Base-by-base conservation (phyloP, 2,888 invertebrate genomes). In the Hypomecis atomaria region DNA sequence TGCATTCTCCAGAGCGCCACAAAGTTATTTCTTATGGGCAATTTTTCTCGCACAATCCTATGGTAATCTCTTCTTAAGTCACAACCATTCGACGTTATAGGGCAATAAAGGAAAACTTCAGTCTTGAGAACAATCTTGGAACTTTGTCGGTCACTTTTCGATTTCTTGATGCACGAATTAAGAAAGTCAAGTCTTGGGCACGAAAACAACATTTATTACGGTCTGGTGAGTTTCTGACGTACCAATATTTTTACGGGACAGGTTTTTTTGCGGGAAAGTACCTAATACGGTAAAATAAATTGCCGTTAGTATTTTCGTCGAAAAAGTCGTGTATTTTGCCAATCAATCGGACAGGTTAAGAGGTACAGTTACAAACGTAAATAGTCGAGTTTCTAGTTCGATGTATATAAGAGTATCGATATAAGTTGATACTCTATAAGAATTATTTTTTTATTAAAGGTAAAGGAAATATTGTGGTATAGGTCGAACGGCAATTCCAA, bases 91-190 rank as follows among this genome's bases (percentile, higher is more conserved):
- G 63, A 75, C 80, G 80, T 84, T 81, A 84, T 76, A 80, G 62
- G 71, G 78, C 77, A 78, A 86, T 88, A 87, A 87, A 84, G 69
- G 69, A 66, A 78, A 88, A 87, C 78, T 84, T 87, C 73, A 71
- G 45, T 40, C 45, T 59, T 50, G 60, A 62, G 36, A 70, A 66
- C 71, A 66, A 54, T 63, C 48, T 59, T 45, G 23, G 37, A 64
- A 64, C 54, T 59, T 64, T 58, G n/a, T 60, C 56, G 47, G 56
- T 56, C 47, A 56, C 37, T 37, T 55, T 81, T 83, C 73, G 71
- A 75, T 71, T 69, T 66, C 69, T 69, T 71, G 73, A 76, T 73
- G 75, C 70, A 72, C 64, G 66, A 73, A 78, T 73, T 49, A 37
- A 40, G 42, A 55, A 36, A 44, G 13, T 43, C 37, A 44, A 40